Percentiles rank a stretch among this genome's conserved stretches.
These are phyloP conservation scores for Eira barbara DNA, from an alignment of 2,113 vertebrate species.

Conservation along the genomic window DNA sequence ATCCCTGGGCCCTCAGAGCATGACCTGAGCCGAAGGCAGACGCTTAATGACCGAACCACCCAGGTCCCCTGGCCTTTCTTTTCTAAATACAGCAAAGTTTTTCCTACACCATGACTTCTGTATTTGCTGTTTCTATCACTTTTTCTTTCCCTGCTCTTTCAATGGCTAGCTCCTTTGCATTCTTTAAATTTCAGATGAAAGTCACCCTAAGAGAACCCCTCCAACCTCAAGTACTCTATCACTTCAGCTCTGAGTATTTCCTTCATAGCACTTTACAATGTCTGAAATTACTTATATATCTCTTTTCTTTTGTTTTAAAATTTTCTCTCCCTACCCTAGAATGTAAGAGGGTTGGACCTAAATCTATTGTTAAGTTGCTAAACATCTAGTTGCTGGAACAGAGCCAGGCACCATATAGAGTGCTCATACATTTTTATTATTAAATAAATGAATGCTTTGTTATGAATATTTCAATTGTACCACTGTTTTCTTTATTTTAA, in stretches of 20 bases:
- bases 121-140: background rate
- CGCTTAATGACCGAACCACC: no score
- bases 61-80: background rate
- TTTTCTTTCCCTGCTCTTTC: background rate
- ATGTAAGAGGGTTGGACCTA: background rate
- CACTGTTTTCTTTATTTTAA: constrained; percentile 52
- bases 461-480: constrained; percentile 2
- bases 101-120: background rate
- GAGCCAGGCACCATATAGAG: background rate
- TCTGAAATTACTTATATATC: background rate
- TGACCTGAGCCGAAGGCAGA: no score
- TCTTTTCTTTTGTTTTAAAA: background rate
- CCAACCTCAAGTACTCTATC: background rate
- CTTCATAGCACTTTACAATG: background rate
- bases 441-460: background rate
- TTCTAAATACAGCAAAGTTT: background rate
- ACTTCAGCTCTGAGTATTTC: background rate
- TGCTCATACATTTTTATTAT: background rate
- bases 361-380: background rate
- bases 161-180: background rate
- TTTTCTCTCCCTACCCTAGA: background rate
- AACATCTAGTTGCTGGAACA: background rate
- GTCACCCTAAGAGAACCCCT: background rate
- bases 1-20: no score
- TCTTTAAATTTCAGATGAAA: constrained; percentile 16